Conservation (phyloP, 2,888 invertebrate species). For the Tricholauxania praeusta region DNA sequence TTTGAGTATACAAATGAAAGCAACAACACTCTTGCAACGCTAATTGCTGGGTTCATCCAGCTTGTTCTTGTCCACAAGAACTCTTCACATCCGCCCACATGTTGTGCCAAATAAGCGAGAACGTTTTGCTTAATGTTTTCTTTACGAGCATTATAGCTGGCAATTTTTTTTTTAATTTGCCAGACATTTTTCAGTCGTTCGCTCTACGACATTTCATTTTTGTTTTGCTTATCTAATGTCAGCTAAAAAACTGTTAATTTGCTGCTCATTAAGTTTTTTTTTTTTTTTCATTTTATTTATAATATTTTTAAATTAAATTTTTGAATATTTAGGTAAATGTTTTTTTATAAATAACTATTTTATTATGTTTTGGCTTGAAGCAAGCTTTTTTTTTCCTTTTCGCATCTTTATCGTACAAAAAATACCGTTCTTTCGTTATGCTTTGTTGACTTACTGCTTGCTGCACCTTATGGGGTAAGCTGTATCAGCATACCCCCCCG, state of each 20-base stretch:
- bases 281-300: not conserved
- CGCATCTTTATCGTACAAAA: conserved; percentile 3
- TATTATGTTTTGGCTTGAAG: too few relatives aligned
- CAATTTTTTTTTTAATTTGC: conserved; percentile 20
- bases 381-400: too few relatives aligned
- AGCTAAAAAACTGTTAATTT: conserved; percentile 2
- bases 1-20: too few relatives aligned
- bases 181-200: not conserved
- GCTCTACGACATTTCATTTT: not conserved
- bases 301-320: not conserved
- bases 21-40: too few relatives aligned
- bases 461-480: too few relatives aligned
- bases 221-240: not conserved
- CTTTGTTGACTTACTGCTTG: conserved; percentile 31
- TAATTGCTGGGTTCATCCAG: too few relatives aligned
- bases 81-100: conserved; percentile 19
- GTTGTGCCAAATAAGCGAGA: not conserved
- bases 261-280: conserved; percentile 14
- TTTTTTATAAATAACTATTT: not conserved
- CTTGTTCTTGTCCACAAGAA: conserved; percentile 3
- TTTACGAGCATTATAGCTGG: not conserved
- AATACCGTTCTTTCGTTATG: conserved; percentile 38
- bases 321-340: not conserved
- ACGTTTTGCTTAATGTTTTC: too few relatives aligned
- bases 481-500: too few relatives aligned